Conservation (phyloP, 1,140 invertebrate species). For the Brachionus plicatilis region DNA sequence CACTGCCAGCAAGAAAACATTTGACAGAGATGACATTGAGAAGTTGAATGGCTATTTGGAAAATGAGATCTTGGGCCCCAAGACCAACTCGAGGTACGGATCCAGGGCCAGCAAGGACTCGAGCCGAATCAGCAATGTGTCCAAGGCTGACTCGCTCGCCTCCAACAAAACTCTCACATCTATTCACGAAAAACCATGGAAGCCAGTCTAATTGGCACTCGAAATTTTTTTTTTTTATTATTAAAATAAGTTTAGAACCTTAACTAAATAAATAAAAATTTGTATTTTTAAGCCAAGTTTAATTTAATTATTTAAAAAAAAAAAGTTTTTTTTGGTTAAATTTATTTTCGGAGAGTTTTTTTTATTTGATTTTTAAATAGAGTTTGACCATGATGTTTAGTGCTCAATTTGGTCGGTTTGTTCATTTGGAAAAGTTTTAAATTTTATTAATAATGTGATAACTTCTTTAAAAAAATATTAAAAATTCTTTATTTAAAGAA, state of each 20-base stretch:
- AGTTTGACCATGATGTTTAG: too few species aligned
- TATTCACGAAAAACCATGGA: conserved; percentile 39
- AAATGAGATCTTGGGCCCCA: conserved; percentile 23
- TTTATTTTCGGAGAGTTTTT: too few species aligned
- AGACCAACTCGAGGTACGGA: neutral
- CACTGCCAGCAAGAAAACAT: conserved; percentile 43
- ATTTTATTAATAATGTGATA: too few species aligned
- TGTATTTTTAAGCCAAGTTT: neutral
- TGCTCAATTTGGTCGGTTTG: too few species aligned
- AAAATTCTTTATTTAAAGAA: too few species aligned
- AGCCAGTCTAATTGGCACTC: neutral
- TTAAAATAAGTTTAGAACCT: neutral
- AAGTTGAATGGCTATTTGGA: conserved; percentile 47
- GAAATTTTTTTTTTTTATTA: neutral
- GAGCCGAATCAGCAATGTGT: conserved; percentile 8
- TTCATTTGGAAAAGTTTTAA: too few species aligned
- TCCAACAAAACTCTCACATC: conserved; percentile 21
- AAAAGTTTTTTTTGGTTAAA: too few species aligned
- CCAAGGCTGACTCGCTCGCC: neutral
- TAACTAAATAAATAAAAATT: neutral
- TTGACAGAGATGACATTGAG: conserved; percentile 47
- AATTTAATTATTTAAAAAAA: too few species aligned
- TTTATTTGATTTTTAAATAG: too few species aligned
- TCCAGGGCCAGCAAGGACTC: neutral
- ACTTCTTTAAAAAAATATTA: too few species aligned